Evolutionary conservation across 2,888 invertebrate genomes (phyloP), one percentile per base, ranked within the genome.

Genomic region (Watsonalla binaria): DNA sequence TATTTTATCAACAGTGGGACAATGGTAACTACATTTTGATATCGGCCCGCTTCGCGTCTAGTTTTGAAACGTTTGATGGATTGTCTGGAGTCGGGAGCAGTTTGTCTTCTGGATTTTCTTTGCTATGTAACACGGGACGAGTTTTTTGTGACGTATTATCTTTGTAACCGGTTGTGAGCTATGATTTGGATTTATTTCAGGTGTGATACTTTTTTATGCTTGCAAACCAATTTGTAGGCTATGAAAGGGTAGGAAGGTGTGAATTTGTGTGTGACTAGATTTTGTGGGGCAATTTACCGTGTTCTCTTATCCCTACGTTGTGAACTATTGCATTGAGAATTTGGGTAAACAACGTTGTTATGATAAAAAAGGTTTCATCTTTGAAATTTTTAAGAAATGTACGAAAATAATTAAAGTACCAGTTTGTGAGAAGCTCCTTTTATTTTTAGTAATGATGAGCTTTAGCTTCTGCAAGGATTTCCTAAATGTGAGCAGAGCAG

Each of bases 11-110:
- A 78, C 63, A 64, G 64, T 66, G 76, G 83, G 82, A 89, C 89
- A 90, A 88, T 86, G 75, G 86, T 86, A 84, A 89, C 86, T 88
- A 86, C 82, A 81, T 86, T 88, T 86, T 87, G 86, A 88, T 86
- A 84, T 84, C 81, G 81, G 77, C 70, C 64, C 75, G 72, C 72
- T 61, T 65, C 56, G 68, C 70, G 73, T 72, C 78, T 78, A 84
- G 82, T 84, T 87, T 84, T 80, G 76, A 81, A 78, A 72, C 76
- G 68, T 74, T 80, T 86, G 88, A 88, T 86, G 78, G 84, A 88
- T 88, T 74, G 78, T 75, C 56, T 58, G 63, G 69, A 76, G 77
- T 76, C 75, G 74, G 68, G 67, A 63, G 64, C 67, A 72, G 74
- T 77, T 78, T 78, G 76, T 75, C 68, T 77, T 65, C 67, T 53